Percentiles rank a stretch among this genome's conserved stretches.
Conservation (phyloP, 2,888 invertebrate species). For the Barypeithes pellucidus region DNA sequence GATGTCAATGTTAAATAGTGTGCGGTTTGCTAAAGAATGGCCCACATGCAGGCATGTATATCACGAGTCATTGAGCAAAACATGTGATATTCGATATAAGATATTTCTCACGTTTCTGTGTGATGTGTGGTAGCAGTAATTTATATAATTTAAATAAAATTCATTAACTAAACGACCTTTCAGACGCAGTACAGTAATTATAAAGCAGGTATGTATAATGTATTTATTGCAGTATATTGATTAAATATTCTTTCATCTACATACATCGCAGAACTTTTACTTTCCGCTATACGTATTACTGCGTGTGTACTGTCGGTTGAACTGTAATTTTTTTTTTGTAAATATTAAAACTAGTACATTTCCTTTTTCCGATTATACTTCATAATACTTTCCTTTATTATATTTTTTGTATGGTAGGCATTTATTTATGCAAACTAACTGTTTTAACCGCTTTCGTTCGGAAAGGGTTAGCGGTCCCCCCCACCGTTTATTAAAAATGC, state of each 20-base stretch:
- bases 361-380: not conserved
- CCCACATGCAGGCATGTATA: too few relatives aligned
- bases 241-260: not conserved
- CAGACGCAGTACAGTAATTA: not conserved
- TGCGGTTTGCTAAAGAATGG: too few relatives aligned
- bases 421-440: not conserved
- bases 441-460: not conserved
- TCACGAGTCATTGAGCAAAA: too few relatives aligned
- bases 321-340: not conserved
- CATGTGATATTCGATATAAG: too few relatives aligned
- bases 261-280: constrained; percentile 3
- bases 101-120: too few relatives aligned
- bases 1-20: too few relatives aligned
- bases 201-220: not conserved
- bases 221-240: not conserved
- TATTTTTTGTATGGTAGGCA: not conserved
- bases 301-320: not conserved
- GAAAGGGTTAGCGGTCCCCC: too few relatives aligned
- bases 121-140: too few relatives aligned
- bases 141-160: not conserved
- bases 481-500: too few relatives aligned
- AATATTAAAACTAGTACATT: not conserved
- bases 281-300: not conserved
- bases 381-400: not conserved
- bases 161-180: constrained; percentile 9